Evolutionary conservation across 2,888 invertebrate genomes (phyloP).

Genomic region (Listrodromus nycthemerus): DNA sequence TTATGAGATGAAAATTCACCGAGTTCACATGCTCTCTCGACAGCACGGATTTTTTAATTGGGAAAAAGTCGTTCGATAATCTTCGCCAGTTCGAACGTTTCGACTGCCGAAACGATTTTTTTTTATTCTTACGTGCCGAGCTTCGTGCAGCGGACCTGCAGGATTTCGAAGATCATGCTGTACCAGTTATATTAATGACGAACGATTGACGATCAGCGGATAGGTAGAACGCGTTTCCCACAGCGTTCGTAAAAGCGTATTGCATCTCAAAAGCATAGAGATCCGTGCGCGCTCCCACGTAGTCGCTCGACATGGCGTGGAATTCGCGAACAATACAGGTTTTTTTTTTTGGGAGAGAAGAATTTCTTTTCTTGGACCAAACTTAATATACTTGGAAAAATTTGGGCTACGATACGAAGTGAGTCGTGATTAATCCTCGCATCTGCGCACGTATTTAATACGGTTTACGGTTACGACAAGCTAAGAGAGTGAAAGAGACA

Average conservation of each 20-base stretch:
- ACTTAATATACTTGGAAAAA: not conserved
- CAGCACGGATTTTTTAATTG: conserved; percentile 2
- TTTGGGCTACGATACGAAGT: conserved; percentile 13
- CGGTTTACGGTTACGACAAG: conserved; percentile 43
- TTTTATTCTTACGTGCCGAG: conserved; percentile 38
- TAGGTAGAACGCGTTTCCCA: conserved; percentile 24
- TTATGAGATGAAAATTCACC: conserved; percentile 27
- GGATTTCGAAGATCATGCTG: conserved; percentile 62
- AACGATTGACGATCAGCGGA: conserved; percentile 24
- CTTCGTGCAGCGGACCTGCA: conserved; percentile 64
- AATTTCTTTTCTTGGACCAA: conserved; percentile 6
- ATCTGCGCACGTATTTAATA: conserved; percentile 39
- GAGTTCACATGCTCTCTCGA: conserved; percentile 16
- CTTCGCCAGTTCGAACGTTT: not conserved
- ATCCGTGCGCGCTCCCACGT: conserved; percentile 64
- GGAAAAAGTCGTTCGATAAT: conserved; percentile 4
- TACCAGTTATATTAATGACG: conserved; percentile 32
- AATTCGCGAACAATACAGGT: conserved; percentile 11
- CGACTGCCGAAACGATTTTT: conserved; percentile 1
- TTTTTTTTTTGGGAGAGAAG: conserved; percentile 2
- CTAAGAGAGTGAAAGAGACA: conserved; percentile 68
- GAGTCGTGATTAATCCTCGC: conserved; percentile 41
- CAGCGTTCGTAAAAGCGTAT: conserved; percentile 73
- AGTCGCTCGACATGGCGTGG: conserved; percentile 28
- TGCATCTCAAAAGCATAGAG: conserved; percentile 75